These are phyloP conservation scores for Oscheius sp. DNA, from an alignment of 2,888 invertebrate species.

Conservation along the genomic window DNA sequence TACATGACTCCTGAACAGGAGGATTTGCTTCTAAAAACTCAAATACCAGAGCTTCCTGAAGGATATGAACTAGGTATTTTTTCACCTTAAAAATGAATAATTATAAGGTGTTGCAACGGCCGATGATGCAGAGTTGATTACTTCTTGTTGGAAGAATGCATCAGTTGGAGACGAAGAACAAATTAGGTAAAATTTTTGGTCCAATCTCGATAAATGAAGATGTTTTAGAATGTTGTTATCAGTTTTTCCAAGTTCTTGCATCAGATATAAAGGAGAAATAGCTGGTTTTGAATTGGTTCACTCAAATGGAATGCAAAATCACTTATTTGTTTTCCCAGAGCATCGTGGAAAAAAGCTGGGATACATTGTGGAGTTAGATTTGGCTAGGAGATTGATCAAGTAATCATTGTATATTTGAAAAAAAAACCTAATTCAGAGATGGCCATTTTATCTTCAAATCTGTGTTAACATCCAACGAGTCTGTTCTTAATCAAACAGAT, in stretches of 20 bases:
- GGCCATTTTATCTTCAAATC: neutral
- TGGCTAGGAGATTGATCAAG: conserved; percentile 3
- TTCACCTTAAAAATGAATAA: neutral
- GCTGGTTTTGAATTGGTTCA: conserved; percentile 4
- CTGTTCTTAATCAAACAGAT: neutral
- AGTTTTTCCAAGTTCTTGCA: conserved; percentile 2
- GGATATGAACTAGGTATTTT: conserved; percentile 6
- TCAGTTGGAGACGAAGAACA: neutral
- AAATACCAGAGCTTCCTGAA: neutral
- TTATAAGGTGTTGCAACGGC: neutral
- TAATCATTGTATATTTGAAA: neutral
- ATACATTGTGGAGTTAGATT: neutral
- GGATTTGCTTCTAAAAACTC: neutral
- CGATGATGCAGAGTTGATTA: conserved; percentile 1
- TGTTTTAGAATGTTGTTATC: neutral
- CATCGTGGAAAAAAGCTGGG: neutral
- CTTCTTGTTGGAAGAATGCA: neutral
- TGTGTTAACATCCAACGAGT: conserved; percentile 1
- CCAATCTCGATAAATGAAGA: no score
- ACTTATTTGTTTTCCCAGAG: neutral
- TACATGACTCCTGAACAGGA: conserved; percentile 4
- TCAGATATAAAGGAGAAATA: neutral
- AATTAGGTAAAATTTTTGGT: neutral
- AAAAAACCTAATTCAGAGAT: neutral
- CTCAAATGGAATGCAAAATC: neutral